These are phyloP conservation scores for Thalpophila matura DNA, from an alignment of 2,888 invertebrate genomes.

Conservation along the genomic window DNA sequence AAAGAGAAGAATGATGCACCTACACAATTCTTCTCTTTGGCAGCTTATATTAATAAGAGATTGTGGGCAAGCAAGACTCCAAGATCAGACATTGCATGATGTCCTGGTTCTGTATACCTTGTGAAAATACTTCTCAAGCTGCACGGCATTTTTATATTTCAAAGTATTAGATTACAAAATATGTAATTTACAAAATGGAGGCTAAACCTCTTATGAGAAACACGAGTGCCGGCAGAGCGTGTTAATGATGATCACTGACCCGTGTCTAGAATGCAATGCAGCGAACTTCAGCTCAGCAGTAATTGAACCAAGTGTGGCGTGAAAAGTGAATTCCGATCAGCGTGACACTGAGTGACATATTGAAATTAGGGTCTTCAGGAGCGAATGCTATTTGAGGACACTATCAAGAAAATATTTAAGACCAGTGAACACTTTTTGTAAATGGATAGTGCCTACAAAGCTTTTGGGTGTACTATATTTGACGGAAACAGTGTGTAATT, in stretches of 20 bases:
- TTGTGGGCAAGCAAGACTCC: no score
- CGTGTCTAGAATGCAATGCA: slow-evolving; percentile 43
- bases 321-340: slow-evolving; percentile 29
- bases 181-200: slow-evolving; percentile 8
- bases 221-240: slow-evolving; percentile 33
- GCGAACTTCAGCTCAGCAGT: slow-evolving; percentile 28
- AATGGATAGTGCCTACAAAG: no score
- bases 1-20: no score
- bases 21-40: not conserved
- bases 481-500: no score
- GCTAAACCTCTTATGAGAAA: slow-evolving; percentile 20
- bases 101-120: no score
- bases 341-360: slow-evolving; percentile 28
- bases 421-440: slow-evolving; percentile 1
- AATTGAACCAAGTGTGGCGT: slow-evolving; percentile 44
- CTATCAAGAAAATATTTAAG: slow-evolving; percentile 4
- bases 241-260: slow-evolving; percentile 52
- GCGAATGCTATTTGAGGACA: not conserved
- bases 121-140: no score
- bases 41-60: no score
- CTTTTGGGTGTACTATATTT: not conserved
- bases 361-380: slow-evolving; percentile 21
- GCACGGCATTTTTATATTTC: no score
- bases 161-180: no score
- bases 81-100: no score